Percentiles rank a stretch among this genome's conserved stretches.
These are phyloP conservation scores for Chloroclystis v-ata DNA, from an alignment of 2,888 invertebrate species.

Conservation along the genomic window DNA sequence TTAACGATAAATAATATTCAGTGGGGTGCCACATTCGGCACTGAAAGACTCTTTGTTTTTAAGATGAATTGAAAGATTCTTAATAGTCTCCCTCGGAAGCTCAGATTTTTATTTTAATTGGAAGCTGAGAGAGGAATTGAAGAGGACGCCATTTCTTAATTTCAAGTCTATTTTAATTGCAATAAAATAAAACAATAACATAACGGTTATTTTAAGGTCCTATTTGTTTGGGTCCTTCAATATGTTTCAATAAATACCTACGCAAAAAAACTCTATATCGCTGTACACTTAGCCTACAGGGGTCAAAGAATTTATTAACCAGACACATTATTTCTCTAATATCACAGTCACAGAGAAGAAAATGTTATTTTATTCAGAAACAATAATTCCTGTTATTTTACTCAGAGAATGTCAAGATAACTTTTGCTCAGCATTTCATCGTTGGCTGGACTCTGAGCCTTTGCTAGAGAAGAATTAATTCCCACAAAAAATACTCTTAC, in stretches of 20 bases:
- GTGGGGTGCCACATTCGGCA: conserved; percentile 42
- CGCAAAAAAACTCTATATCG: neutral
- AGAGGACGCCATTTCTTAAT: conserved; percentile 4
- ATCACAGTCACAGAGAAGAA: too few species aligned
- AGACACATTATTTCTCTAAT: too few species aligned
- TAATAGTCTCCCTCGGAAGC: conserved; percentile 26
- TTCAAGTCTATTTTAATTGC: conserved; percentile 16
- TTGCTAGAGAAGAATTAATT: conserved; percentile 45
- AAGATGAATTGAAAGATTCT: conserved; percentile 42
- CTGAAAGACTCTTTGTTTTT: conserved; percentile 54
- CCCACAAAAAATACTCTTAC: conserved; percentile 40
- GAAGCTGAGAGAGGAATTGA: conserved; percentile 8
- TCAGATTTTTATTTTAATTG: conserved; percentile 24
- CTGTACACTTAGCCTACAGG: too few species aligned
- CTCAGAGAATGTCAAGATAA: conserved; percentile 16
- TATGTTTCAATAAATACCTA: neutral
- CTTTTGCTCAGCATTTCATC: conserved; percentile 8
- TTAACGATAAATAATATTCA: conserved; percentile 57
- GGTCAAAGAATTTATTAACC: too few species aligned
- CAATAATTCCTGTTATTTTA: neutral
- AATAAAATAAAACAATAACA: conserved; percentile 4
- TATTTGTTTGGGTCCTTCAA: too few species aligned
- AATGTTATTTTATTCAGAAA: too few species aligned
- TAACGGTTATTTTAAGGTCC: neutral
- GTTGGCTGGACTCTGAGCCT: conserved; percentile 29